Evolutionary conservation across 2,113 vertebrate species (phyloP).

Genomic region (Muntiacus reevesi): DNA sequence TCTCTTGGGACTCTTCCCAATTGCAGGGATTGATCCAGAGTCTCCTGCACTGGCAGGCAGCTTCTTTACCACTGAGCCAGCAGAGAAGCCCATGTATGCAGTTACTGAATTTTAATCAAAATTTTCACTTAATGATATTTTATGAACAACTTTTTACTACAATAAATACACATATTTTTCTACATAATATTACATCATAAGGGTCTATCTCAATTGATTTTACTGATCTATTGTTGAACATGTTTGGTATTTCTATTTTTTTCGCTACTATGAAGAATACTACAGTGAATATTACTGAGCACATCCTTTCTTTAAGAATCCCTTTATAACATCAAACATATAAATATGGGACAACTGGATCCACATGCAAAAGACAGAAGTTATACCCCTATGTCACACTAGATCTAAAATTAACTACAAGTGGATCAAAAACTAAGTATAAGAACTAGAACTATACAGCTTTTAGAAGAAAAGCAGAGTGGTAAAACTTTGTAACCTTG

Average conservation of each 20-base stretch:
- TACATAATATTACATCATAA: background rate
- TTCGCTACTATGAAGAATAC: background rate
- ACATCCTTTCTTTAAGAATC: background rate
- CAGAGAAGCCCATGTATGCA: background rate
- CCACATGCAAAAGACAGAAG: background rate
- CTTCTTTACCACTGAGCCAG: background rate
- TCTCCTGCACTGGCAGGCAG: background rate
- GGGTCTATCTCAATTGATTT: background rate
- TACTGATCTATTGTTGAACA: background rate
- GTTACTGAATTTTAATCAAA: background rate
- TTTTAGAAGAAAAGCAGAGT: background rate
- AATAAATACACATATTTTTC: conserved; percentile 2
- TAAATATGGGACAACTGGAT: background rate
- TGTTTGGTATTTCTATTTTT: background rate
- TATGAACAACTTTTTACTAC: background rate
- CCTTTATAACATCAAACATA: background rate
- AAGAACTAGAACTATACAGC: background rate
- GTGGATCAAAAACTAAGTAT: background rate
- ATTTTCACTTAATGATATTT: background rate
- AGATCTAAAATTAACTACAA: background rate
- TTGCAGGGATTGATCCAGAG: background rate
- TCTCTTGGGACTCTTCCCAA: background rate
- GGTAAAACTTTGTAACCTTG: background rate
- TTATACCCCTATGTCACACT: background rate
- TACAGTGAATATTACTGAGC: background rate